Conservation (phyloP, 2,797 vertebrate species). For the Sphenopsis melanotis region DNA sequence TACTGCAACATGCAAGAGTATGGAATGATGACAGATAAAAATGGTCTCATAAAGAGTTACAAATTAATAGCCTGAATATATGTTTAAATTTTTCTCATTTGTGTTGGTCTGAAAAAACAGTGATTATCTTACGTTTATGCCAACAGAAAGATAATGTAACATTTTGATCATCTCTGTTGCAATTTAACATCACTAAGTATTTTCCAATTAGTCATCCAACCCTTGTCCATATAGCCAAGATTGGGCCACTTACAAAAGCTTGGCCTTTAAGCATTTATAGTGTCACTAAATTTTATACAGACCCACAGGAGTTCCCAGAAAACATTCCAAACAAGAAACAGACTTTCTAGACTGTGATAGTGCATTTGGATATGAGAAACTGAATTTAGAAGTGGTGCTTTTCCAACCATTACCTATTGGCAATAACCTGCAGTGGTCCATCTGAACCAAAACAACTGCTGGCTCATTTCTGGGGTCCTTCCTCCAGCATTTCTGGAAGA, state of each 20-base stretch:
- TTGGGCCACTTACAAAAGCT: not conserved
- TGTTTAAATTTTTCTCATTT: not conserved
- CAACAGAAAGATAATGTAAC: not conserved
- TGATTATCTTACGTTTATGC: not conserved
- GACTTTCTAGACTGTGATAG: not conserved
- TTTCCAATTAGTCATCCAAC: not conserved
- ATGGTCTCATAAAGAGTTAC: not conserved
- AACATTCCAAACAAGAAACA: not conserved
- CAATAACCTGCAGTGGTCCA: not conserved
- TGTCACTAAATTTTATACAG: not conserved
- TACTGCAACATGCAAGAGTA: not conserved
- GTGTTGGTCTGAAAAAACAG: not conserved
- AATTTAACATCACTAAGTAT: not conserved
- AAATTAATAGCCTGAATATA: not conserved
- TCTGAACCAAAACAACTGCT: not conserved
- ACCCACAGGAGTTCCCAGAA: not conserved
- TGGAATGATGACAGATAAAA: not conserved
- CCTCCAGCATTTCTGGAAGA: not conserved
- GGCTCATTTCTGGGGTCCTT: not conserved
- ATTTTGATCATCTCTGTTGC: not conserved
- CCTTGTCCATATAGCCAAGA: not conserved
- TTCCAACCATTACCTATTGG: not conserved
- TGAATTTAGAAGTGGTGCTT: not conserved
- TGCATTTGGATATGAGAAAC: not conserved
- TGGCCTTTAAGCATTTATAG: not conserved